Evolutionary conservation across 2,797 vertebrate species (phyloP), one percentile per base, ranked within the genome.

Genomic region (Myotis planiceps): DNA sequence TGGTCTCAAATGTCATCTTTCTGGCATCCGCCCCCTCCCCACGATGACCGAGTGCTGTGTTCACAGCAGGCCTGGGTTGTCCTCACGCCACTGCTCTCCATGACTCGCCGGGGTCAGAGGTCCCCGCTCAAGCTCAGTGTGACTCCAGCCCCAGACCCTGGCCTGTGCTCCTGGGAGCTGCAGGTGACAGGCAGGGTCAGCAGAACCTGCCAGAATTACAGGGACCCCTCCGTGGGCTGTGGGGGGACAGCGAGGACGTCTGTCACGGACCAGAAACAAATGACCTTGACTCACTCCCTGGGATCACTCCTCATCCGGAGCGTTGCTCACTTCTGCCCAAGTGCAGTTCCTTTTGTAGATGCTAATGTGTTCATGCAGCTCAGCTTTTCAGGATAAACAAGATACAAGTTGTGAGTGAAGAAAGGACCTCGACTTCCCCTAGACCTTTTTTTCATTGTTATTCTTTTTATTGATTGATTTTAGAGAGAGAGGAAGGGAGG

Each of bases 121-220:
- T 86, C 87, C 92, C 27, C 23, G 0, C 2, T 83, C 80, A 65
- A 39, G 92, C 90, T 88, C 27, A 76, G 49, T 82, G 96, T 85
- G 97, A 90, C 83, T 96, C 96, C 72, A 25, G 58, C 76, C 93
- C 45, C 13, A 79, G 93, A 39, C 3, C 84, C 58, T 96, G 96
- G 78, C 39, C 49, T 58, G 25, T 47, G 66, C 80, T 74, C 74
- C 6, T 27, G 75, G 97, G 95, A 95, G 1, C 9, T 34, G 71
- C 42, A 94, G 92, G 94, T 82, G 96, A 81, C 72, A 96, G 88
- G 96, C 6, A 6, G 85, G 88, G 72, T 96, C 96, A 42, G 88
- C 58, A 7, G 42, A 79, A 93, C 45, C 95, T 78, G 63, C 60
- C 87, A 96, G 60, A 95, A 88, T 63, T 27, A 16, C 45, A 80